These are phyloP conservation scores for Drosophila hawaiiensis DNA, from an alignment of 2,888 invertebrate genomes.

Conservation along the genomic window DNA sequence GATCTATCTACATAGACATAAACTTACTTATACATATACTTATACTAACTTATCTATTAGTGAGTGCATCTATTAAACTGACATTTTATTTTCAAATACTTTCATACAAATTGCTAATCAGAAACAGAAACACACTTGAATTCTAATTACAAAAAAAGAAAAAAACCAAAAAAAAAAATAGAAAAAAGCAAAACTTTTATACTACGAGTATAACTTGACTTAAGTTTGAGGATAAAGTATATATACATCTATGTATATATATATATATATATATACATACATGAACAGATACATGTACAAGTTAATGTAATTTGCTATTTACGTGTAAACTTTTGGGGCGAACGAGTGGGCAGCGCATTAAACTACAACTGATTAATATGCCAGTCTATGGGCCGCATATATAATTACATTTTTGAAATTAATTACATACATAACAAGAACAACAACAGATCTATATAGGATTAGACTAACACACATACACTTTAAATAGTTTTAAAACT, in stretches of 20 bases:
- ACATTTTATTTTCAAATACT: conserved; percentile 55
- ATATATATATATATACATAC: conserved; percentile 20
- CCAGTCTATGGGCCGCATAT: conserved; percentile 42
- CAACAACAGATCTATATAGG: conserved; percentile 61
- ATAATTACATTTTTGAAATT: conserved; percentile 65
- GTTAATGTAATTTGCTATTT: conserved; percentile 55
- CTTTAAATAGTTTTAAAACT: conserved; percentile 69
- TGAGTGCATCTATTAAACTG: conserved; percentile 49
- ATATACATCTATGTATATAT: conserved; percentile 16
- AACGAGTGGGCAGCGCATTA: conserved; percentile 40
- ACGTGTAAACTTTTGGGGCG: conserved; percentile 38
- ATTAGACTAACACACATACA: conserved; percentile 57
- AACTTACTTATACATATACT: conserved; percentile 25
- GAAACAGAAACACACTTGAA: conserved; percentile 3
- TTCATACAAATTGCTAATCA: conserved; percentile 45
- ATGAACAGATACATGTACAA: conserved; percentile 25
- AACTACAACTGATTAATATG: conserved; percentile 47
- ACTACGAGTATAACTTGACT: conserved; percentile 50
- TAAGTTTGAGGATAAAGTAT: conserved; percentile 46
- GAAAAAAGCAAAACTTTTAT: conserved; percentile 55
- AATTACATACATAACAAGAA: conserved; percentile 68
- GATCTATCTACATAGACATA: conserved; percentile 57
- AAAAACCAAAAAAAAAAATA: conserved; percentile 19
- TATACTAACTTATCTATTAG: conserved; percentile 34
- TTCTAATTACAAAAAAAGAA: conserved; percentile 29